Evolutionary conservation across 2,113 vertebrate species (phyloP).

Genomic region (pig (Sus scrofa)): T2T-Sscrofa CM000819.6:118795001-118795500

Average conservation of each 20-base stretch:
- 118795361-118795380: background rate
- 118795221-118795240: background rate
- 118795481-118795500: background rate
- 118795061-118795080: background rate
- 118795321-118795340: background rate
- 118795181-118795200: conserved; percentile 52
- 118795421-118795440: background rate
- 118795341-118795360: background rate
- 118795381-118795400: background rate
- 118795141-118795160: conserved; percentile 36
- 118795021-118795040: background rate
- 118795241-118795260: background rate
- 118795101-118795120: background rate
- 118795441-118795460: background rate
- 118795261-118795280: background rate
- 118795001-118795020: background rate
- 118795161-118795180: conserved; percentile 58
- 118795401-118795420: background rate
- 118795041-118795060: background rate
- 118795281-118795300: background rate
- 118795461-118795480: background rate
- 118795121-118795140: background rate
- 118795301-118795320: background rate
- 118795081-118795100: background rate
- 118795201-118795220: background rate